A percentile compares a stretch with the other conserved stretches of the same genome.
phyloP scores from a whole-genome alignment of 2,113 vertebrate genomes.

The Grallaria varia region DNA sequence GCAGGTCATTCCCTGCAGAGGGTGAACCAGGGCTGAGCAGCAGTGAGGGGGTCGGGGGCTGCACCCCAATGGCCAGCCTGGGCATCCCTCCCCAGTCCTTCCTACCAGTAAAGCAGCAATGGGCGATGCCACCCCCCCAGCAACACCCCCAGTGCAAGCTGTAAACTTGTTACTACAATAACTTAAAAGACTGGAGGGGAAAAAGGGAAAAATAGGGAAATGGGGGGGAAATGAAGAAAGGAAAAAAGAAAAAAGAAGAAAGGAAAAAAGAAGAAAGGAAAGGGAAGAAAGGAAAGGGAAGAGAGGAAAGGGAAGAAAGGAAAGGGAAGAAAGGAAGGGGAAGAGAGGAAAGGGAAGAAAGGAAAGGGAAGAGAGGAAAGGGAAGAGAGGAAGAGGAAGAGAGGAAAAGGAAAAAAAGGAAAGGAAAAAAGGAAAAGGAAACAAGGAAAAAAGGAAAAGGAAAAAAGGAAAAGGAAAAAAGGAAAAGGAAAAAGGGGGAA shows the following conservation, averaged over 20 bases:
- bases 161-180: slow-evolving; percentile 74
- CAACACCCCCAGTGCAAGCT: slow-evolving; percentile 44
- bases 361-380: not conserved
- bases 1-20: accelerated
- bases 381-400: no score
- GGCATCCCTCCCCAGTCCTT: not conserved
- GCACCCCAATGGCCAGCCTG: not conserved
- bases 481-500: not conserved
- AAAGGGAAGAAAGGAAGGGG: no score
- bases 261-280: accelerated
- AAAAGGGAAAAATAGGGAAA: no score
- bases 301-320: not conserved
- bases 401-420: accelerated
- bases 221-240: no score
- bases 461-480: not conserved
- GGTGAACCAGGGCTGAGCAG: not conserved
- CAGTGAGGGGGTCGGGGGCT: not conserved
- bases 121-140: not conserved
- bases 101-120: not conserved
- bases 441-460: not conserved
- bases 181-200: slow-evolving; percentile 21
- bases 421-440: not conserved
- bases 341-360: not conserved
- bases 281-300: not conserved
- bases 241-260: no score